Percentiles rank a stretch among this genome's conserved stretches.
These are phyloP conservation scores for Crioceris asparagi DNA, from an alignment of 2,888 invertebrate species.

Conservation along the genomic window DNA sequence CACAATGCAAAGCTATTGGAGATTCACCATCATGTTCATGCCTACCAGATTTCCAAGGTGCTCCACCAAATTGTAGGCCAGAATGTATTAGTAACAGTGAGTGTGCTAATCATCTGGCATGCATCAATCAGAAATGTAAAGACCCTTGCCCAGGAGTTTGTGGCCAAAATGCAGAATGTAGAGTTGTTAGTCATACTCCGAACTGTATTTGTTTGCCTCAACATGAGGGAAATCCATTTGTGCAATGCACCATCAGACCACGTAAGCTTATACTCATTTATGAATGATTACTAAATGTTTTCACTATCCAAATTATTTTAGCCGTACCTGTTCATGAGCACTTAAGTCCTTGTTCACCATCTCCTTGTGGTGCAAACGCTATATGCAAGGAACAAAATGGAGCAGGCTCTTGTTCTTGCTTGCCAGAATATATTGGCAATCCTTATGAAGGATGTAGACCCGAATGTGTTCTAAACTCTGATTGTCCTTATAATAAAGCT, in stretches of 20 bases:
- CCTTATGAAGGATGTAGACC: conserved; percentile 68
- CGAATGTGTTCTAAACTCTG: conserved; percentile 60
- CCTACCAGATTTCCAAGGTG: conserved; percentile 51
- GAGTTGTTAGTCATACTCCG: conserved; percentile 64
- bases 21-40: conserved; percentile 68
- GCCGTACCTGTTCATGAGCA: conserved; percentile 52
- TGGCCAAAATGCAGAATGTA: conserved; percentile 62
- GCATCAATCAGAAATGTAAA: conserved; percentile 64
- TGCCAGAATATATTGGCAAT: conserved; percentile 62
- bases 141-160: conserved; percentile 66
- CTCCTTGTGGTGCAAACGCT: conserved; percentile 71
- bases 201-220: conserved; percentile 57
- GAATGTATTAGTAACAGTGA: conserved; percentile 72
- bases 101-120: conserved; percentile 57
- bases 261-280: conserved; percentile 18
- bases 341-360: conserved; percentile 52
- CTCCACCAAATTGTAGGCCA: conserved; percentile 67
- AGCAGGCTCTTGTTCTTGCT: conserved; percentile 61
- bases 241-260: conserved; percentile 42
- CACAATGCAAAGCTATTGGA: conserved; percentile 56
- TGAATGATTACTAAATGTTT: background rate
- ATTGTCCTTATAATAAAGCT: conserved; percentile 59
- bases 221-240: conserved; percentile 67
- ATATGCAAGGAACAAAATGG: conserved; percentile 54
- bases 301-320: conserved; percentile 31